Evolutionary conservation across 2,797 vertebrate genomes (phyloP).

Genomic region (Octomys mimax): DNA sequence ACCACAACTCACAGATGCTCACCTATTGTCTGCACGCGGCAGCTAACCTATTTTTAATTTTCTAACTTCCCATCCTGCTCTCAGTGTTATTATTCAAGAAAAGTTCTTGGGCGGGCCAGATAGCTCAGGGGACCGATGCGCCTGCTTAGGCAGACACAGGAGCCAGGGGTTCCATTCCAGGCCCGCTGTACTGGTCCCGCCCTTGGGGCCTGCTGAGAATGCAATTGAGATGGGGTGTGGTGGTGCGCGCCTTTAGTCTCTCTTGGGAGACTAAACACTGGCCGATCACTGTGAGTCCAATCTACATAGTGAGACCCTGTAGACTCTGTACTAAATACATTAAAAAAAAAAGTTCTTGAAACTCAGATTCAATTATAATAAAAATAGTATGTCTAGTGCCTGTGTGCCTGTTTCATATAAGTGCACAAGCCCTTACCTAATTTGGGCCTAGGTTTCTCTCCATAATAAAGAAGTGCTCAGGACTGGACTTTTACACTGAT

Average conservation of each 20-base stretch:
- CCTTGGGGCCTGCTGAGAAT: too few relatives aligned
- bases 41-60: not conserved
- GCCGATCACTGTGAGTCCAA: too few relatives aligned
- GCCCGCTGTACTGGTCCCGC: too few relatives aligned
- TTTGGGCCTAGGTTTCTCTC: not conserved
- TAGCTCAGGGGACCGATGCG: too few relatives aligned
- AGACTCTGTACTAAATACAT: too few relatives aligned
- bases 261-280: too few relatives aligned
- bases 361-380: not conserved
- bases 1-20: not conserved
- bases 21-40: not conserved
- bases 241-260: too few relatives aligned
- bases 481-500: not conserved
- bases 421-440: not conserved
- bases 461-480: not conserved
- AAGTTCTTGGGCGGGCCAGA: not conserved
- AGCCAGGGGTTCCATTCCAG: too few relatives aligned
- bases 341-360: not conserved
- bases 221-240: too few relatives aligned
- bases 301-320: too few relatives aligned
- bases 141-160: too few relatives aligned
- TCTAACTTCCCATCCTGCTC: not conserved
- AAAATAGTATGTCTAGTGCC: not conserved
- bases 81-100: not conserved
- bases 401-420: not conserved